Base-by-base conservation (phyloP, 2,797 vertebrate genomes). In the Pseudomugil gertrudae region DNA sequence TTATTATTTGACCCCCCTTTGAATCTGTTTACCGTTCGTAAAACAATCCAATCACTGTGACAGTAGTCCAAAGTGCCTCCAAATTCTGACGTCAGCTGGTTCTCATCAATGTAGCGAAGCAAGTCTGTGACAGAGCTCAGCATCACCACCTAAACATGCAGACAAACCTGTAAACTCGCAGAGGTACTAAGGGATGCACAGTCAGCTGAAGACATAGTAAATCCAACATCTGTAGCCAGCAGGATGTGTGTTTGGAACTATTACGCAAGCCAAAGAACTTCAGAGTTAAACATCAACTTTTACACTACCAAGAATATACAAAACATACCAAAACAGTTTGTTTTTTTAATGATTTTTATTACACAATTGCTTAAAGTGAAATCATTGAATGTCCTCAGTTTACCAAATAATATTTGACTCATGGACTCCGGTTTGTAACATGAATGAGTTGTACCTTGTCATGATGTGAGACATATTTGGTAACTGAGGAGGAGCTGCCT, bases 61-160 rank as follows among this genome's bases (percentile, higher is more conserved):
- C 95, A 96, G 83, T 98, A 99, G 78, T 98, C 96, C 87, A 99
- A 92, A 35, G 96, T 96, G 80, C 98, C 97, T 80, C 98, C 98
- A 21, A 98, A 98, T 90, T 99, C 98, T 0, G 96, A 95, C 21
- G 97, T 99, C 77, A 99, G 87, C 60, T 99, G 97, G 83, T 96
- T 96, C 81, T 97, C 96, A 56, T 97, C 95, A n/a, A 99, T 96
- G 90, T 99, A 99, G 0, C 81, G 93, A 89, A 98, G 93, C 73
- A 99, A 90, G 87, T 98, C 98, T 4, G 96, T 98, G 83, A 98
- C 96, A 0, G 98, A 99, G 90, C 95, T 99, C 90, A 99, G 94
- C 97, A 99, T 98, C 84, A 99, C 96, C 86, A 99, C 97, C 98
- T 99, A 81, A 78, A 74, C 79, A 67, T 59, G 57, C 55, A 81